A percentile compares a stretch with the other conserved stretches of the same genome.
phyloP scores from a whole-genome alignment of 2,888 invertebrate species.

The Ectemnius lituratus region DNA sequence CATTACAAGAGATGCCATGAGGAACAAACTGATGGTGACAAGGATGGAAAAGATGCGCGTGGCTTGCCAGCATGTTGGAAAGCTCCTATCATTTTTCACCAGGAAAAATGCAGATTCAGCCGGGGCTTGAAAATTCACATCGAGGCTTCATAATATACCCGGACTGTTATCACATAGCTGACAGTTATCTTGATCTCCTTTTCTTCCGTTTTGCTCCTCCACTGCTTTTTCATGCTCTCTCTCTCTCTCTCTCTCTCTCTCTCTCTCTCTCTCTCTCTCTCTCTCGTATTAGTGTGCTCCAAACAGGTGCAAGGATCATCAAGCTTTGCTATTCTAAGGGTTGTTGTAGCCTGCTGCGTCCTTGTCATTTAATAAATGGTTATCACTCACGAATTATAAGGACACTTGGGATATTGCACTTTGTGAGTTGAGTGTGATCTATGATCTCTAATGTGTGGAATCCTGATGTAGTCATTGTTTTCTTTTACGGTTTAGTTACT shows the following conservation, averaged over 20 bases:
- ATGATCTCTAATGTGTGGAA: too few species aligned
- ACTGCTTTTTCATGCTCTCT: not conserved
- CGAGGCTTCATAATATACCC: constrained; percentile 55
- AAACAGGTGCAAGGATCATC: not conserved
- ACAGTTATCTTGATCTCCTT: constrained; percentile 47
- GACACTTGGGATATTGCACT: too few species aligned
- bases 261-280: not conserved
- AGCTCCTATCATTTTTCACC: constrained; percentile 56
- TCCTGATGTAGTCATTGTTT: too few species aligned
- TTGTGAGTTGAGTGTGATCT: too few species aligned
- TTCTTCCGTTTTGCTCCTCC: constrained; percentile 9
- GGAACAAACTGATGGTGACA: constrained; percentile 16
- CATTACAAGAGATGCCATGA: constrained; percentile 19
- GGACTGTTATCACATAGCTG: constrained; percentile 37
- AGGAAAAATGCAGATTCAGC: constrained; percentile 57
- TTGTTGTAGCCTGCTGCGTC: not conserved
- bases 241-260: not conserved
- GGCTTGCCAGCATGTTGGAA: constrained; percentile 17
- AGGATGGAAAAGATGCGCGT: not conserved
- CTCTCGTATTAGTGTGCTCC: not conserved
- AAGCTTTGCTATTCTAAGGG: not conserved
- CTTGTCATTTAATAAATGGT: not conserved
- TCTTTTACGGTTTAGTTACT: too few species aligned
- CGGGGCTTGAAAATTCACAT: constrained; percentile 53
- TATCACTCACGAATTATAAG: too few species aligned